Evolutionary conservation across 2,113 vertebrate genomes (phyloP), one percentile per base, ranked within the genome.

Genomic region (Bubo scandiacus): DNA sequence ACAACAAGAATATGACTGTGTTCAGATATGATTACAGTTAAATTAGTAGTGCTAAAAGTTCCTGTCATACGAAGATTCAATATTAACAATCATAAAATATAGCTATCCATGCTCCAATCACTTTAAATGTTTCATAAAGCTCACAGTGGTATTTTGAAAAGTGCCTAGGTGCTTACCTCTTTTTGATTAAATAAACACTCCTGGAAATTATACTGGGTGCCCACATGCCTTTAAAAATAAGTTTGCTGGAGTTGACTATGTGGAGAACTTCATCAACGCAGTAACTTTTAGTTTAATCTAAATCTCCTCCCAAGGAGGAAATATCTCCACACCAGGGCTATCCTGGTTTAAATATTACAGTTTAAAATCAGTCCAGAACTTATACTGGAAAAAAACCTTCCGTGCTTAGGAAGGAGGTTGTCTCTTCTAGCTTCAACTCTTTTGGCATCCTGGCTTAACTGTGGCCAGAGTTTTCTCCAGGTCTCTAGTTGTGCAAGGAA

Each of bases 371-470:
- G 15, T 29, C 30, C 22, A 25, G 30, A 38, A 43, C 81, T 86
- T 29, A 29, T 15, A 25, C 13, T 4, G 2, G 43, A 30, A 45
- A 62, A 20, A 45, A 65, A 23, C 0, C 5, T 23, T 23, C 36
- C 8, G 1, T 12, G 9, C 22, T 55, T 26, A 32, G 20, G 32
- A 74, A 83, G 57, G 3, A 14, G 6, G 12, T 59, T 89, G 3
- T 62, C 27, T 54, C 29, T 32, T 45, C 32, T 4, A 42, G 22
- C 38, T 57, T 66, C 42, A 36, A 0, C 10, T 6, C 25, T 22
- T 22, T 10, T 18, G 36, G 9, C 47, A 54, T 29, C 30, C 21
- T 20, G 15, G 3, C 30, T 52, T 36, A 9, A 23, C 0, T 27
- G 18, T 15, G 9, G 13, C 36, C 54, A 52, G 66, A 12, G 10